Evolutionary conservation across 2,797 vertebrate genomes (phyloP), one percentile per base, ranked within the genome.

Genomic region (Eulemur coronatus): DNA sequence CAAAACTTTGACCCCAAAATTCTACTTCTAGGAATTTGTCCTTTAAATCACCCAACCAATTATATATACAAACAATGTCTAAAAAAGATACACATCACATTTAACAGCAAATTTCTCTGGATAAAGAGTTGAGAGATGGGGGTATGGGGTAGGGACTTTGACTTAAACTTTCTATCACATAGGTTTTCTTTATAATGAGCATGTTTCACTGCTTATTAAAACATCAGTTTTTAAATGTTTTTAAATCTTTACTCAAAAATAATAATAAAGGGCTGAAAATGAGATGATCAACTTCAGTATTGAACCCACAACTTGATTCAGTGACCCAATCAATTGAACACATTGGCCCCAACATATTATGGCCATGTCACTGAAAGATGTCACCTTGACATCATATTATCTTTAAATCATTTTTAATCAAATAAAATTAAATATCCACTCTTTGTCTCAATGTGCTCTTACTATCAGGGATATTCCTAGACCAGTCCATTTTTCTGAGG

Each of bases 211-310:
- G 4, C 61, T 93, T 78, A 89, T 59, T 90, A 55, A 91, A 79
- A 84, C 9, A 30, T 48, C 41, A 63, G 41, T 55, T 86, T 89
- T 81, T 63, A 67, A 89, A 84, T 12, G 43, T 46, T 46, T 46
- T 46, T 46, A 46, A 46, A 33, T 35, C 84, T 92, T 87, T 91
- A 61, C n/a, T 82, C 3, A 85, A 84, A 84, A 89, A 63, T 81
- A 95, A 78, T 61, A 88, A 89, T 72, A 76, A 96, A 94, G 4
- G 48, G 3, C 43, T 95, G 65, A 95, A 91, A 87, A 73, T 79
- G 26, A 79, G 91, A 86, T 94, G 26, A 48, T 73, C 43, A 85
- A 22, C 73, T 89, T 88, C 55, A 89, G 15, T 33, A 84, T 35
- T 95, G 52, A 90, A 67, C 38, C 7, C 20, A 48, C 20, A 38